Evolutionary conservation across 2,888 invertebrate species (phyloP).

Genomic region (Rotaria sp.): DNA sequence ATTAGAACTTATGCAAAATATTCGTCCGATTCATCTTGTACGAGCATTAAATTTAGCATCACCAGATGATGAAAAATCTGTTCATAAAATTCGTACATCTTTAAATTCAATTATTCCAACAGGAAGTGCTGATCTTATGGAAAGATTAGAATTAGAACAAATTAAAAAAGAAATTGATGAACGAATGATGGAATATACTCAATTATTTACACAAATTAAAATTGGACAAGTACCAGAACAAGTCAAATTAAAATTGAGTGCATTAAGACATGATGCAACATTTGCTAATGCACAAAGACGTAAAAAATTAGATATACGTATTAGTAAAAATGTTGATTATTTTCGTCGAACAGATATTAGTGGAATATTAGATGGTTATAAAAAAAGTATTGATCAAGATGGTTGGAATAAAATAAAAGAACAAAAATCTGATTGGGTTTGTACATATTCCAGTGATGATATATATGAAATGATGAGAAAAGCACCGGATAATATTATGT

Average conservation of each 20-base stretch:
- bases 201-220: constrained; percentile 34
- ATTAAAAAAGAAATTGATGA: constrained; percentile 35
- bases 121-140: neutral
- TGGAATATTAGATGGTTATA: constrained; percentile 33
- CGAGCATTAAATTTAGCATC: constrained; percentile 33
- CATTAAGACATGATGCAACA: constrained; percentile 34
- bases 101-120: constrained; percentile 29
- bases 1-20: constrained; percentile 21
- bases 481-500: constrained; percentile 32
- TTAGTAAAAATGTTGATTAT: constrained; percentile 35
- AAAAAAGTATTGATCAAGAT: constrained; percentile 32
- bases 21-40: constrained; percentile 31
- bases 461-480: constrained; percentile 35
- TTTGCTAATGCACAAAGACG: constrained; percentile 31
- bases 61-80: constrained; percentile 26
- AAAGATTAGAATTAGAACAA: constrained; percentile 32
- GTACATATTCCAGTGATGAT: constrained; percentile 28
- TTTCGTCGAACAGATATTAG: constrained; percentile 33
- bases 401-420: constrained; percentile 35
- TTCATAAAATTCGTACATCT: constrained; percentile 30
- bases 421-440: constrained; percentile 27
- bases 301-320: constrained; percentile 32
- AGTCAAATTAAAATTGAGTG: constrained; percentile 31
- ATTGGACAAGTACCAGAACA: constrained; percentile 36
- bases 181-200: constrained; percentile 35